Conservation (phyloP, 2,797 vertebrate species). For the Thalassophryne amazonica region DNA sequence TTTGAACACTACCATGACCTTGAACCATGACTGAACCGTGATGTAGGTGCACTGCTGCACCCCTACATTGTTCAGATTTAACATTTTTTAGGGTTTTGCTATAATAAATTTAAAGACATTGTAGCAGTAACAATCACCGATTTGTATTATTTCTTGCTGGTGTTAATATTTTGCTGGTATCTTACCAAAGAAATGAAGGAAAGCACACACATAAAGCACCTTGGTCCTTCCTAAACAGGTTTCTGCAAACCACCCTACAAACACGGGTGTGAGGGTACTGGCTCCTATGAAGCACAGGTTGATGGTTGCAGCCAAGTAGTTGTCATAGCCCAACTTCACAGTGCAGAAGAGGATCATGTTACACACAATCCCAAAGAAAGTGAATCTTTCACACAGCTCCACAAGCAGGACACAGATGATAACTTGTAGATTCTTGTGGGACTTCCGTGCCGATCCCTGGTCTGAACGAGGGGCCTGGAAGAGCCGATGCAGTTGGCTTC, state of each 20-base stretch:
- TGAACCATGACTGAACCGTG: too few relatives aligned
- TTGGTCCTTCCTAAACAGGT: constrained; percentile 80
- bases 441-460: constrained; percentile 28
- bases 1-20: too few relatives aligned
- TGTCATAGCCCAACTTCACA: constrained; percentile 82
- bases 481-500: constrained; percentile 6
- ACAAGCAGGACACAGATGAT: constrained; percentile 87
- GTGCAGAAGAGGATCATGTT: constrained; percentile 94
- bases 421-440: constrained; percentile 78
- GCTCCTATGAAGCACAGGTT: constrained; percentile 89
- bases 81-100: too few relatives aligned
- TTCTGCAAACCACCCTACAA: constrained; percentile 85
- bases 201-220: constrained; percentile 82
- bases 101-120: too few relatives aligned
- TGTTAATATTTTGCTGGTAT: too few relatives aligned
- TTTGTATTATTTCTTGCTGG: too few relatives aligned
- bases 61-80: too few relatives aligned
- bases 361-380: constrained; percentile 91
- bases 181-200: constrained; percentile 93
- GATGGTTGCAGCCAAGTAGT: constrained; percentile 84
- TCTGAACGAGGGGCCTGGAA: constrained; percentile 19
- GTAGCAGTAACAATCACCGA: too few relatives aligned
- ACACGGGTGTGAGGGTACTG: constrained; percentile 79
- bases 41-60: too few relatives aligned
- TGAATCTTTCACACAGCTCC: constrained; percentile 90